A percentile compares a stretch with the other conserved stretches of the same genome.
phyloP scores from a whole-genome alignment of 2,113 vertebrate genomes.

The Trochalopteron elliotii region DNA sequence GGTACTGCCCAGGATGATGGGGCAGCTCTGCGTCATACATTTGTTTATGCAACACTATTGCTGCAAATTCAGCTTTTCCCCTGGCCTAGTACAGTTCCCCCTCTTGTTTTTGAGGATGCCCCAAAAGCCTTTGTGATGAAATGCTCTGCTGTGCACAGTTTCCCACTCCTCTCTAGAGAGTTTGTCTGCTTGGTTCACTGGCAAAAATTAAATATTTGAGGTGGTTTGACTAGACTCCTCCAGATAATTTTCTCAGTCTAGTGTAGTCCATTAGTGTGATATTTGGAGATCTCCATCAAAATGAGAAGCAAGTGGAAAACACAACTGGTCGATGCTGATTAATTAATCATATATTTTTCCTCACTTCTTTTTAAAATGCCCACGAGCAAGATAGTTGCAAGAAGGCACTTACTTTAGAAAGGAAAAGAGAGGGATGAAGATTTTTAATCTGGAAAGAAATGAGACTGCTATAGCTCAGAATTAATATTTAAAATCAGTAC shows the following conservation, averaged over 20 bases:
- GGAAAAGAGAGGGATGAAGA: background rate
- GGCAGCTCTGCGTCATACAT: background rate
- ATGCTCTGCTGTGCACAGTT: background rate
- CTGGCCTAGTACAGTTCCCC: fast-evolving
- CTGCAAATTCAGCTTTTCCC: background rate
- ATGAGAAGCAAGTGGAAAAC: background rate
- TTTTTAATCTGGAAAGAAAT: background rate
- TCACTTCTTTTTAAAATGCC: background rate
- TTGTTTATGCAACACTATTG: background rate
- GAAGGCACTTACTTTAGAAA: background rate
- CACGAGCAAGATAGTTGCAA: background rate
- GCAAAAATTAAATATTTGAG: background rate
- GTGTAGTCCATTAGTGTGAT: background rate
- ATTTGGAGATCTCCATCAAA: background rate
- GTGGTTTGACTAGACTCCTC: background rate
- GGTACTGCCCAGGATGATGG: background rate
- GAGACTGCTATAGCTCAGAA: background rate
- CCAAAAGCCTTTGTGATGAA: background rate
- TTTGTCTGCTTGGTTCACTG: background rate
- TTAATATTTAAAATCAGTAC: background rate
- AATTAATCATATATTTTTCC: background rate
- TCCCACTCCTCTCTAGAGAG: background rate
- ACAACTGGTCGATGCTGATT: background rate
- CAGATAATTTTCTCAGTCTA: background rate
- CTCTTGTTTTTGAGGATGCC: background rate